These are phyloP conservation scores for Mareca strepera DNA, from an alignment of 2,797 vertebrate genomes.

Conservation along the genomic window DNA sequence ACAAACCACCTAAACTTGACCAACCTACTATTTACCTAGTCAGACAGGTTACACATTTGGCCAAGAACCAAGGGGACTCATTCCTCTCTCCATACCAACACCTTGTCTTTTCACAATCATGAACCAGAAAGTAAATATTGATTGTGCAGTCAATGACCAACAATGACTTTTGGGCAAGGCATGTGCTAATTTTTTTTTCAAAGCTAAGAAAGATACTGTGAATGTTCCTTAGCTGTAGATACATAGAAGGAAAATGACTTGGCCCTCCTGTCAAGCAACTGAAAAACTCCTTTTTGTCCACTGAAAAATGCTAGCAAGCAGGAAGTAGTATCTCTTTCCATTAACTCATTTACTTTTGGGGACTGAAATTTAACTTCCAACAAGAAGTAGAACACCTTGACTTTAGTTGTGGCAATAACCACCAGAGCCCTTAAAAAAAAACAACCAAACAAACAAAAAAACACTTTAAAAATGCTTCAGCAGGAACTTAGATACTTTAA, in stretches of 20 bases:
- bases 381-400: neutral
- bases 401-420: neutral
- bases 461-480: neutral
- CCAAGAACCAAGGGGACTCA: neutral
- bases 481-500: conserved; percentile 3
- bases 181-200: neutral
- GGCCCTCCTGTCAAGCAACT: neutral
- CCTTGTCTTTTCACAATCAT: neutral
- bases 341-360: neutral
- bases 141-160: neutral
- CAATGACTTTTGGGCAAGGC: neutral
- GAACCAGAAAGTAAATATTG: neutral
- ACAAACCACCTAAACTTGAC: neutral
- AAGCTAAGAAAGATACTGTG: neutral
- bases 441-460: neutral
- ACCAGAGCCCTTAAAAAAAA: fast-evolving
- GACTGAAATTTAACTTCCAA: neutral
- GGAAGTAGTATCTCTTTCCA: neutral
- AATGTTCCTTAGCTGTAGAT: neutral
- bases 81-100: neutral
- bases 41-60: neutral
- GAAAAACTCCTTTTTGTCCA: neutral
- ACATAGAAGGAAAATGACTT: neutral
- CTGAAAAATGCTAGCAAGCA: neutral
- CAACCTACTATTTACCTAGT: neutral